Percentiles rank a stretch among this genome's conserved stretches.
Conservation (phyloP, 2,888 invertebrate species). For the Mystacides longicornis region DNA sequence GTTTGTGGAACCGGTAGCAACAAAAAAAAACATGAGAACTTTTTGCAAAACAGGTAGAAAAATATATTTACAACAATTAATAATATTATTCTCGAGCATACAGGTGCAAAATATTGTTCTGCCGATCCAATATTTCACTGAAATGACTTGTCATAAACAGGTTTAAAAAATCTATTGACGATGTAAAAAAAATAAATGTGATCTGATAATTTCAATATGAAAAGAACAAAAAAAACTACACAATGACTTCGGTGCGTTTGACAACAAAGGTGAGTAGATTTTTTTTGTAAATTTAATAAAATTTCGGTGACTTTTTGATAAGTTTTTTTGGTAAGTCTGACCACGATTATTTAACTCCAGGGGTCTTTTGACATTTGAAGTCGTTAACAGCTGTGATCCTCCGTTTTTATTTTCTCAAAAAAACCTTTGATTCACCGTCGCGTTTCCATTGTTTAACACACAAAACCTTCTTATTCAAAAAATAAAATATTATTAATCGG, state of each 20-base stretch:
- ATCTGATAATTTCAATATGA: too few species aligned
- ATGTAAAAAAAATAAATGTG: background rate
- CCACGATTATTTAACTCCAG: background rate
- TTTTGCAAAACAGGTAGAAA: background rate
- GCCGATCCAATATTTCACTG: background rate
- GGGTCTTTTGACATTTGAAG: background rate
- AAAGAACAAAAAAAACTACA: too few species aligned
- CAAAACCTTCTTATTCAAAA: too few species aligned
- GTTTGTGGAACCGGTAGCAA: background rate
- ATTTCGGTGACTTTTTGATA: background rate
- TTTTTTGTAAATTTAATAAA: background rate
- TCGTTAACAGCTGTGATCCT: background rate
- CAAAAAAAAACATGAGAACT: constrained; percentile 1
- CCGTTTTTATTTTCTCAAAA: too few species aligned
- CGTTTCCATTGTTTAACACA: too few species aligned
- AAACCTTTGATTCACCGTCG: too few species aligned
- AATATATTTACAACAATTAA: too few species aligned
- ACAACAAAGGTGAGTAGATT: background rate
- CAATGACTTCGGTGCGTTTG: background rate
- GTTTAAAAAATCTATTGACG: background rate
- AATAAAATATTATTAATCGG: too few species aligned
- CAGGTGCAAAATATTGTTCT: background rate
- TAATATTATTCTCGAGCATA: background rate
- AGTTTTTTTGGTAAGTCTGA: background rate
- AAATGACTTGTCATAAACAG: background rate